Percentiles rank a stretch among this genome's conserved stretches.
phyloP scores from a whole-genome alignment of 2,113 vertebrate genomes.

The Gymnocephalus cernua region DNA sequence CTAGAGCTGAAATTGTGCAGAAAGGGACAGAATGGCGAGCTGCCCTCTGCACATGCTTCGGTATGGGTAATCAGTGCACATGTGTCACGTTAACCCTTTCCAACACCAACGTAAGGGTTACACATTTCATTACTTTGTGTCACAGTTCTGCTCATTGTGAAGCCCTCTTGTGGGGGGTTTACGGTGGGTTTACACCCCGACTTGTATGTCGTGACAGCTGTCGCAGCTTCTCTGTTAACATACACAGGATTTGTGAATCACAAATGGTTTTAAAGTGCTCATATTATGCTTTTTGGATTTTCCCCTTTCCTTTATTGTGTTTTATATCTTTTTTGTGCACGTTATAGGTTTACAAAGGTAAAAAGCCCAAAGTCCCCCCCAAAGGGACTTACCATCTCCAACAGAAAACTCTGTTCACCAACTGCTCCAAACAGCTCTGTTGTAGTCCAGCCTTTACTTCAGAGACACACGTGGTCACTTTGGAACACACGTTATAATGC shows the following conservation, averaged over 20 bases:
- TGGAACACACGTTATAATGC: no score
- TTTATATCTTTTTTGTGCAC: no score
- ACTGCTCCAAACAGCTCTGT: no score
- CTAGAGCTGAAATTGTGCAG: conserved; percentile 51
- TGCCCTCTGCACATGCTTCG: conserved; percentile 50
- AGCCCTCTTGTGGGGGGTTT: conserved; percentile 53
- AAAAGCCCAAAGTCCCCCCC: no score
- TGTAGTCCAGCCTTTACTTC: no score
- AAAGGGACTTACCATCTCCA: no score
- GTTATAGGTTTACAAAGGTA: no score
- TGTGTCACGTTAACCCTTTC: conserved; percentile 65
- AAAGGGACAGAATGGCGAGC: conserved; percentile 31
- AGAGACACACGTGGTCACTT: no score
- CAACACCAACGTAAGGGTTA: conserved; percentile 34
- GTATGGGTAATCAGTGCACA: conserved; percentile 44
- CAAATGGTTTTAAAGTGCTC: no score
- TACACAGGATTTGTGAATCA: conserved; percentile 2
- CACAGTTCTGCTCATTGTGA: conserved; percentile 30
- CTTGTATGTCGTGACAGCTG: conserved; percentile 56
- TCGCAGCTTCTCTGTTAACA: conserved; percentile 35
- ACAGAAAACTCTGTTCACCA: no score
- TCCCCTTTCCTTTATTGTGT: no score
- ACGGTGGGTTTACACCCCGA: conserved; percentile 41
- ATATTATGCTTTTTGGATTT: no score
- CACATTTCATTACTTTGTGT: conserved; percentile 46